A percentile compares a stretch with the other conserved stretches of the same genome.
phyloP scores from a whole-genome alignment of 2,113 vertebrate genomes.

The Lutjanus erythropterus region DNA sequence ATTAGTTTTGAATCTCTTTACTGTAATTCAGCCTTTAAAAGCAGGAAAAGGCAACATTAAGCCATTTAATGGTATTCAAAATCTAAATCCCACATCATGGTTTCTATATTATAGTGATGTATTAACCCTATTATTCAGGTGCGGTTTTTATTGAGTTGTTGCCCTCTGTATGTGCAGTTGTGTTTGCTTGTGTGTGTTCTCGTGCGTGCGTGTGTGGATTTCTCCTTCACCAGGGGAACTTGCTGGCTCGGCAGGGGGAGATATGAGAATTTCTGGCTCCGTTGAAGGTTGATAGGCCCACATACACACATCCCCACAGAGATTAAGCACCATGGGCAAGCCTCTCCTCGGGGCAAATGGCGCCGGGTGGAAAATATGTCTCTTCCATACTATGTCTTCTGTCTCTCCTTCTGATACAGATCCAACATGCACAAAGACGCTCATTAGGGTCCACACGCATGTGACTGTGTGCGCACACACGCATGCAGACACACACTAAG shows the following conservation, averaged over 20 bases:
- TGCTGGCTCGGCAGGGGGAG: conserved; percentile 53
- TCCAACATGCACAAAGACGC: conserved; percentile 34
- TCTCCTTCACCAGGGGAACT: conserved; percentile 52
- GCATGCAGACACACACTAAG: neutral
- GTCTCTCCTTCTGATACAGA: conserved; percentile 23
- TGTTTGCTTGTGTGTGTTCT: conserved; percentile 15
- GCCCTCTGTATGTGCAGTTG: neutral
- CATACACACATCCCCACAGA: conserved; percentile 59
- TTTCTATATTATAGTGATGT: too few relatives aligned
- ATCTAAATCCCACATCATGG: too few relatives aligned
- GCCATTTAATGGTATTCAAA: too few relatives aligned
- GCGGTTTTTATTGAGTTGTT: neutral
- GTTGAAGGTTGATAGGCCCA: conserved; percentile 67
- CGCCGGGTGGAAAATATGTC: conserved; percentile 47
- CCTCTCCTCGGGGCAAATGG: conserved; percentile 59
- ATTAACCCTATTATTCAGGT: neutral
- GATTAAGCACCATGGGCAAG: conserved; percentile 57
- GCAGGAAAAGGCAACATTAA: too few relatives aligned
- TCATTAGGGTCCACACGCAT: conserved; percentile 26
- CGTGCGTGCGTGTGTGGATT: conserved; percentile 21
- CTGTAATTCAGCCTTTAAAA: too few relatives aligned
- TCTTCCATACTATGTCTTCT: conserved; percentile 35
- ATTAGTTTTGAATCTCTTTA: too few relatives aligned
- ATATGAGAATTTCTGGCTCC: conserved; percentile 60
- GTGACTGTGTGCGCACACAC: conserved; percentile 1